Percentiles rank a stretch among this genome's conserved stretches.
These are phyloP conservation scores for Neogobius melanostomus DNA, from an alignment of 2,113 vertebrate species.

Conservation along the genomic window DNA sequence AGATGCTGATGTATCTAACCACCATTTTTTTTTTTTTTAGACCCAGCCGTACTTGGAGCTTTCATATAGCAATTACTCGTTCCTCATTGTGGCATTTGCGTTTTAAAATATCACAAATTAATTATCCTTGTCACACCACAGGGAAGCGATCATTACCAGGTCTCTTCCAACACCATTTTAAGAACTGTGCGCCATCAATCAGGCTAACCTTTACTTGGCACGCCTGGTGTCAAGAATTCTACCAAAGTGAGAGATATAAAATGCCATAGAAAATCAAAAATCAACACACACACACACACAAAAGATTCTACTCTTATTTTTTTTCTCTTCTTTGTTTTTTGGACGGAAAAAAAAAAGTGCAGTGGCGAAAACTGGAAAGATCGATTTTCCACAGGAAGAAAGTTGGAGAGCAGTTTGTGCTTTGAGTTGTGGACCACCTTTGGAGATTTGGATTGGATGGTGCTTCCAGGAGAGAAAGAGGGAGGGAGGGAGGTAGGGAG, in stretches of 20 bases:
- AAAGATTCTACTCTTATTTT: no score
- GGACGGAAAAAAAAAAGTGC: neutral
- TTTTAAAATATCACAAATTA: neutral
- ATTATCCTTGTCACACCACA: conserved; percentile 2
- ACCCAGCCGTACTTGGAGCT: neutral
- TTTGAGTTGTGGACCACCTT: conserved; percentile 16
- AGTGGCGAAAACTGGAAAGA: neutral
- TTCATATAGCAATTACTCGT: neutral
- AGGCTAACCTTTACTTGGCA: conserved; percentile 57
- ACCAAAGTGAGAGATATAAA: conserved; percentile 43
- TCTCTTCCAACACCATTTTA: conserved; percentile 32
- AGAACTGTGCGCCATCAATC: conserved; percentile 40
- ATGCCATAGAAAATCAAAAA: conserved; percentile 7
- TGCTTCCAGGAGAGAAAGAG: conserved; percentile 2
- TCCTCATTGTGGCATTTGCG: neutral
- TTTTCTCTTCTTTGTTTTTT: neutral
- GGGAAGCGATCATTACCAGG: conserved; percentile 23
- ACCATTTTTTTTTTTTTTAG: no score
- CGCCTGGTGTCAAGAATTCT: conserved; percentile 26
- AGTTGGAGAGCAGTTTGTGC: neutral
- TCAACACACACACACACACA: no score
- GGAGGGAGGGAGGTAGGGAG: neutral
- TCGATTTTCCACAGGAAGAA: neutral
- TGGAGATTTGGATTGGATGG: conserved; percentile 32
- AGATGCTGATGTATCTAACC: no score